Evolutionary conservation across 2,888 invertebrate genomes (phyloP), one percentile per base, ranked within the genome.

Genomic region (Tanytarsus gracilentus): DNA sequence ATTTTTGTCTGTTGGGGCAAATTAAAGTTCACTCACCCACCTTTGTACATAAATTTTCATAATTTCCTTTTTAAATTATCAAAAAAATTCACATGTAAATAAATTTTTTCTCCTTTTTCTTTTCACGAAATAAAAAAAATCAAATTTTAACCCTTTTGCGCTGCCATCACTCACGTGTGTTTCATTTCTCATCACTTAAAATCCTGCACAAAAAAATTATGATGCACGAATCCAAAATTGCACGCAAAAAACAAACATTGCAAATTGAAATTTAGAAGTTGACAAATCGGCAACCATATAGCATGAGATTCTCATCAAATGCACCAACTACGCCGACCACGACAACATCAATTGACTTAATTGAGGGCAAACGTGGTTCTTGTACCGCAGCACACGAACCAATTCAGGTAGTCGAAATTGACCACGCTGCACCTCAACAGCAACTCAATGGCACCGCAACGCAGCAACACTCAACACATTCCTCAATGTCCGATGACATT

Each of bases 291-390:
- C 58, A 58, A 21, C 58, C 58, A 23, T 48, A 58, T 14, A 58
- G 58, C 48, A 58, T 58, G 58, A 14, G 58, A 30, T 58, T 58
- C 29, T 58, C 58, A 18, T 48, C 44, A 16, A 27, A 27, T 48
- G 58, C 48, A 48, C 48, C 44, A 21, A 29, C 48, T 9, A 58
- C 58, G 7, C 58, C 58, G 30, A 58, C 58, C 29, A 58, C 58
- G 30, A 58, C 58, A 18, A 58, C 58, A 48, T 48, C 58, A 40
- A 58, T 58, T 21, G 58, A 58, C 30, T n/a, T 58, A 44, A 58
- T 58, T 58, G 58, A 58, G 29, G 58, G 48, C 27, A 58, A 58
- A 8, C 58, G 58, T 8, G 58, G 48, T 16, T 58, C 58, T 18
- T 48, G 7, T 4, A 40, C 58, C 23, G 48, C 23, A 9, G 44